A percentile compares a stretch with the other conserved stretches of the same genome.
Conservation (phyloP, 2,113 vertebrate genomes). For the Stercorarius parasiticus region DNA sequence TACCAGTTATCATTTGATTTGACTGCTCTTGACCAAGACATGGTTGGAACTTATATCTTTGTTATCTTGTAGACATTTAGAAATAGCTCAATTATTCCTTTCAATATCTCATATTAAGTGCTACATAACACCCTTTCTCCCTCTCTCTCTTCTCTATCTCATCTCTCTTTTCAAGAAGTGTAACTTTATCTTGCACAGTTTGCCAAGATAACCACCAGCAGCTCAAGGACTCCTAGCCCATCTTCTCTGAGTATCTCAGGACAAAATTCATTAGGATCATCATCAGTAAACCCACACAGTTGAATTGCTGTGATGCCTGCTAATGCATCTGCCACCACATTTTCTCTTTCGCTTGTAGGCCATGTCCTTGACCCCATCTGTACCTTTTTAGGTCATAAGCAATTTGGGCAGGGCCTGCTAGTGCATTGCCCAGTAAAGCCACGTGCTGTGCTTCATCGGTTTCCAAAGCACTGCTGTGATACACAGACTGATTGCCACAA, state of each 20-base stretch:
- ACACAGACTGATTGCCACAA: rapidly evolving
- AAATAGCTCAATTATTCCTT: neutral
- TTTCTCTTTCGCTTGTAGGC: neutral
- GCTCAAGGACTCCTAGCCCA: neutral
- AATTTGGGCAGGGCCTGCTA: neutral
- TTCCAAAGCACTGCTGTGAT: neutral
- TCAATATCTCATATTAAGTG: neutral
- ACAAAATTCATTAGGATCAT: neutral
- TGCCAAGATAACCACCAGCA: neutral
- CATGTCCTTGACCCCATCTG: neutral
- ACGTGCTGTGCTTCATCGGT: neutral
- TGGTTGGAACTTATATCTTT: neutral
- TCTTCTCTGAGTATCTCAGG: neutral
- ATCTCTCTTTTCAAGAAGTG: neutral
- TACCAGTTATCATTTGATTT: neutral
- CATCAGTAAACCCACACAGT: neutral
- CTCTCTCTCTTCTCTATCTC: neutral
- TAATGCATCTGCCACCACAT: neutral
- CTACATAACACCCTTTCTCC: neutral
- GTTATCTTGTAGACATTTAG: neutral
- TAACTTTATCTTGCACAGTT: neutral
- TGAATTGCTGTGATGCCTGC: neutral
- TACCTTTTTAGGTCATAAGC: neutral
- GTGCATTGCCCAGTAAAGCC: neutral
- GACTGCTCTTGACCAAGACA: neutral